Conservation (phyloP, 1,140 invertebrate genomes). For the Pararge aegeria region DNA sequence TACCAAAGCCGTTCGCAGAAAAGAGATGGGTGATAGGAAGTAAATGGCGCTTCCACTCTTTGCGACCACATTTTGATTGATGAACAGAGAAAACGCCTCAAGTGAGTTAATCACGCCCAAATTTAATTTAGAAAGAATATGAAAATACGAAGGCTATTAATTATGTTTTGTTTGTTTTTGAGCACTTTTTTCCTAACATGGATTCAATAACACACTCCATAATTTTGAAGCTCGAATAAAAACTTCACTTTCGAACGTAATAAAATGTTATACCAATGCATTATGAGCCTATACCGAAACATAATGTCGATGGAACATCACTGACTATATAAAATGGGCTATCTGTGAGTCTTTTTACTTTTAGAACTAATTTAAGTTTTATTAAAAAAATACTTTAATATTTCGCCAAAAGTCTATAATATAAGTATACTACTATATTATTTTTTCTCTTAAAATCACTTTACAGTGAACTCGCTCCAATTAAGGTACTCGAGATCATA, state of each 20-base stretch:
- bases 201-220: conserved; percentile 46
- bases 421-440: too few species aligned
- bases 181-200: conserved; percentile 45
- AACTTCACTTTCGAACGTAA: conserved; percentile 17
- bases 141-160: conserved; percentile 60
- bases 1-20: conserved; percentile 10
- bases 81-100: conserved; percentile 77
- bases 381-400: neutral
- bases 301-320: neutral
- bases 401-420: too few species aligned
- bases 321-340: too few species aligned
- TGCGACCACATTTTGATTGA: conserved; percentile 69
- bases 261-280: conserved; percentile 16
- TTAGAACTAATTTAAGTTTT: neutral
- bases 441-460: too few species aligned
- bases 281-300: conserved; percentile 12
- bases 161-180: conserved; percentile 74
- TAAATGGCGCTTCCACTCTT: conserved; percentile 62
- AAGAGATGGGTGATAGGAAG: conserved; percentile 54
- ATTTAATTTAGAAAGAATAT: conserved; percentile 75
- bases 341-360: too few species aligned
- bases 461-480: too few species aligned
- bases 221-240: conserved; percentile 29
- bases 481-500: too few species aligned
- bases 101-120: conserved; percentile 74